Conservation (phyloP, 2,797 vertebrate species). For the Ctenopoma multispine region DNA sequence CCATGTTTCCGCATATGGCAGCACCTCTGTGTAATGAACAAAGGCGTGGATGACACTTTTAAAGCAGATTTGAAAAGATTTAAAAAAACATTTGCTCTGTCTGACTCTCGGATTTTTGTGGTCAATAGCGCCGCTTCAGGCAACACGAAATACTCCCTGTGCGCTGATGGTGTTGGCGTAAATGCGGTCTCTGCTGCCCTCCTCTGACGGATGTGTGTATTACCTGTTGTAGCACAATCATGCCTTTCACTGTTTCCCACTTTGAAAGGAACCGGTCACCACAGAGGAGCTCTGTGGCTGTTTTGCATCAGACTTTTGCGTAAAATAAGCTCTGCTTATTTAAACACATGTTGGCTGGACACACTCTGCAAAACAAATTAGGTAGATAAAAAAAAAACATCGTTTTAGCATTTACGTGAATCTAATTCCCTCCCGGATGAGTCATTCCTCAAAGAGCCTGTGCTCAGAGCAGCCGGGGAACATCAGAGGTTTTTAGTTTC, state of each 20-base stretch:
- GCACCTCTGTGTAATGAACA: neutral
- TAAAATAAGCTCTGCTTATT: neutral
- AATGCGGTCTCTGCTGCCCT: slow-evolving; percentile 74
- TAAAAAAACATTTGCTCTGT: slow-evolving; percentile 4
- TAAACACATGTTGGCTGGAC: neutral
- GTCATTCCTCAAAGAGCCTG: slow-evolving; percentile 1
- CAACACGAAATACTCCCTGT: rapidly evolving
- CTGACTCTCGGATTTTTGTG: neutral
- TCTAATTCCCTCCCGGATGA: neutral
- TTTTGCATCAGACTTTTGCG: neutral
- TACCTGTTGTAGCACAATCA: slow-evolving; percentile 7
- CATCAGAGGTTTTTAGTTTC: slow-evolving; percentile 2
- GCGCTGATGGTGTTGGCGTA: rapidly evolving
- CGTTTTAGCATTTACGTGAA: neutral
- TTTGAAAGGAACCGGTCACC: too few relatives aligned
- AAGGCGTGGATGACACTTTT: neutral
- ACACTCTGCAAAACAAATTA: neutral
- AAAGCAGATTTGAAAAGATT: neutral
- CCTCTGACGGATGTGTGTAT: slow-evolving; percentile 15
- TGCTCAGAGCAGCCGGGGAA: slow-evolving; percentile 13
- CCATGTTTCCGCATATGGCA: neutral
- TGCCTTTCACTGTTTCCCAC: neutral
- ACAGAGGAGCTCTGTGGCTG: neutral
- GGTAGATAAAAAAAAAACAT: rapidly evolving
- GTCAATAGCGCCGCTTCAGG: slow-evolving; percentile 32